Evolutionary conservation across 2,888 invertebrate species (phyloP).

Genomic region (Odontomyia ornata): DNA sequence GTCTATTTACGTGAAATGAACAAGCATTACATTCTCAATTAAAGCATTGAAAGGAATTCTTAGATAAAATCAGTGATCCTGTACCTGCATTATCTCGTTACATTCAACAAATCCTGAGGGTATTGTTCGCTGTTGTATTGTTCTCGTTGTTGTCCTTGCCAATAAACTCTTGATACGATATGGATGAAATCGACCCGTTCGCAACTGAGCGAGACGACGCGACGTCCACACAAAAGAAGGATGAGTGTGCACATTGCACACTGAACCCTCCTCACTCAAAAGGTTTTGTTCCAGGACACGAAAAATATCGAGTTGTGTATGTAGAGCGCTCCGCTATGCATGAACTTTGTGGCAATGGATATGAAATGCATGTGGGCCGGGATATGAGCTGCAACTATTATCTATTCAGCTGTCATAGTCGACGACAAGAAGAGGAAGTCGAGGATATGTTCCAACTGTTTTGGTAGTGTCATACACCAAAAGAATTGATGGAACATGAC

Average conservation of each 20-base stretch:
- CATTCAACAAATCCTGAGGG: slow-evolving; percentile 28
- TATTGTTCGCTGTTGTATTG: slow-evolving; percentile 29
- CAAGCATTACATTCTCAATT: slow-evolving; percentile 41
- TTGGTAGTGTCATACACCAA: not conserved
- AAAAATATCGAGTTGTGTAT: not conserved
- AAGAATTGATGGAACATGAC: slow-evolving; percentile 14
- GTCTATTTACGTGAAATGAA: slow-evolving; percentile 35
- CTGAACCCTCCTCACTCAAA: not conserved
- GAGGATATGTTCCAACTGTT: not conserved
- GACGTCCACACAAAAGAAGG: not conserved
- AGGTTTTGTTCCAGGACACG: not conserved
- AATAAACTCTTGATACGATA: not conserved
- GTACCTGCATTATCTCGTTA: slow-evolving; percentile 21
- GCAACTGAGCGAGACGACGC: not conserved
- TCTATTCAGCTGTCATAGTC: not conserved
- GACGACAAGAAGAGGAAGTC: slow-evolving; percentile 9
- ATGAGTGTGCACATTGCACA: not conserved
- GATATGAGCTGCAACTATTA: slow-evolving; percentile 13
- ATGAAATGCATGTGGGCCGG: not conserved
- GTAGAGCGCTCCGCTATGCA: not conserved
- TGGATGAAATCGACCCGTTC: slow-evolving; percentile 15
- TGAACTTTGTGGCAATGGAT: not conserved
- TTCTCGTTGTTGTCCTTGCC: slow-evolving; percentile 9
- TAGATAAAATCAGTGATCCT: slow-evolving; percentile 32
- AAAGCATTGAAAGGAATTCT: slow-evolving; percentile 1